phyloP scores from a whole-genome alignment of 2,113 vertebrate species.

The Dasypus novemcinctus region DNA sequence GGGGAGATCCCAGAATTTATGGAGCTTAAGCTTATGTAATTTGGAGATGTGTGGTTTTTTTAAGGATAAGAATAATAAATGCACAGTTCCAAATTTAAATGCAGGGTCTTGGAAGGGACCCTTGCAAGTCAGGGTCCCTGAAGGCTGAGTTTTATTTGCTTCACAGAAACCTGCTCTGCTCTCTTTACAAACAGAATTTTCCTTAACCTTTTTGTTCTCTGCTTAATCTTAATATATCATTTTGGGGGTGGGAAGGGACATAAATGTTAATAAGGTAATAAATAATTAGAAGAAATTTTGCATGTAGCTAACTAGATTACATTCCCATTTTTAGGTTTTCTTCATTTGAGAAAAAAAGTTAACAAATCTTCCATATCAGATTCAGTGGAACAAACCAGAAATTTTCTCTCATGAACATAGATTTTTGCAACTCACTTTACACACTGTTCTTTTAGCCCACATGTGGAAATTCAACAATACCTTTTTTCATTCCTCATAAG shows the following conservation, averaged over 20 bases:
- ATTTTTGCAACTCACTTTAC: slow-evolving; percentile 25
- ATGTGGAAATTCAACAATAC: slow-evolving; percentile 43
- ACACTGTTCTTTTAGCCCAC: slow-evolving; percentile 13
- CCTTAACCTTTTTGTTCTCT: background rate
- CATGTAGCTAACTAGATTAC: background rate
- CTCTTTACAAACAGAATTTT: background rate
- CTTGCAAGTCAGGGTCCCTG: background rate
- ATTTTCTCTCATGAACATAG: slow-evolving; percentile 4
- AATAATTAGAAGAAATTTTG: slow-evolving; percentile 19
- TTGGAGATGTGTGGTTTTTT: background rate
- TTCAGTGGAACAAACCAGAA: slow-evolving; percentile 33
- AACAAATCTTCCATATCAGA: slow-evolving; percentile 44
- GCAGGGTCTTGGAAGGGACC: background rate
- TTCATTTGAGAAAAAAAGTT: slow-evolving; percentile 1
- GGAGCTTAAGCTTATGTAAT: background rate
- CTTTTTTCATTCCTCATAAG: slow-evolving; percentile 31
- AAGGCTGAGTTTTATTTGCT: background rate
- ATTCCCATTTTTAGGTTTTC: background rate
- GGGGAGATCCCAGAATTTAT: background rate
- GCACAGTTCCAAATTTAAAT: background rate
- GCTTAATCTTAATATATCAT: background rate
- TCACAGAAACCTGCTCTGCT: background rate
- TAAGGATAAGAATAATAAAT: background rate
- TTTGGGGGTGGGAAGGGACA: background rate
- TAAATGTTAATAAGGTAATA: background rate